Evolutionary conservation across 2,888 invertebrate genomes (phyloP).

Genomic region (Catocala nupta): DNA sequence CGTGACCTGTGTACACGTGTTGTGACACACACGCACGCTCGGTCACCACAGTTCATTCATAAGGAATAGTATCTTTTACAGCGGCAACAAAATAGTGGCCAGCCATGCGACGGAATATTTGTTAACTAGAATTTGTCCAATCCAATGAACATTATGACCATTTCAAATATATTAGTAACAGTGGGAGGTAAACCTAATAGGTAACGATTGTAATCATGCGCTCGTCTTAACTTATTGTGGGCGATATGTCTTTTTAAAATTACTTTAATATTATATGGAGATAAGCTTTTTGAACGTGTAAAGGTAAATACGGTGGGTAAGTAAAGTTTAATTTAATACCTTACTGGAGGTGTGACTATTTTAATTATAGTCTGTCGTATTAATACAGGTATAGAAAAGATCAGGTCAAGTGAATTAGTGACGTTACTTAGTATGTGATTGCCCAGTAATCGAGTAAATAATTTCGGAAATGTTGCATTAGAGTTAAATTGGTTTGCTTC

Average conservation of each 20-base stretch:
- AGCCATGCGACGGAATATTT: conserved; percentile 62
- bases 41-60: conserved; percentile 81
- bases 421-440: too few species aligned
- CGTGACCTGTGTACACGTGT: conserved; percentile 57
- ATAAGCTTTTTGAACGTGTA: conserved; percentile 22
- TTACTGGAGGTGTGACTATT: too few species aligned
- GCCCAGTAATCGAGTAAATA: too few species aligned
- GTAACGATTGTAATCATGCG: conserved; percentile 33
- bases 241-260: conserved; percentile 37
- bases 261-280: conserved; percentile 24
- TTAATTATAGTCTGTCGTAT: too few species aligned
- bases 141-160: conserved; percentile 57
- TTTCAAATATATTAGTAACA: conserved; percentile 60
- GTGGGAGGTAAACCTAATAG: conserved; percentile 53
- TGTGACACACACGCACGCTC: conserved; percentile 62
- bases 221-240: conserved; percentile 33
- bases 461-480: too few species aligned
- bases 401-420: too few species aligned
- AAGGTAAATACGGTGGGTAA: conserved; percentile 18
- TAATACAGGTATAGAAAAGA: too few species aligned
- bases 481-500: too few species aligned
- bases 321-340: not conserved
- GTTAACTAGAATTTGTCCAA: conserved; percentile 59
- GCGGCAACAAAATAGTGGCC: conserved; percentile 71
- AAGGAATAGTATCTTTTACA: conserved; percentile 76